Conservation (phyloP, 2,797 vertebrate species). For the Mormyrops boulengeri region DNA sequence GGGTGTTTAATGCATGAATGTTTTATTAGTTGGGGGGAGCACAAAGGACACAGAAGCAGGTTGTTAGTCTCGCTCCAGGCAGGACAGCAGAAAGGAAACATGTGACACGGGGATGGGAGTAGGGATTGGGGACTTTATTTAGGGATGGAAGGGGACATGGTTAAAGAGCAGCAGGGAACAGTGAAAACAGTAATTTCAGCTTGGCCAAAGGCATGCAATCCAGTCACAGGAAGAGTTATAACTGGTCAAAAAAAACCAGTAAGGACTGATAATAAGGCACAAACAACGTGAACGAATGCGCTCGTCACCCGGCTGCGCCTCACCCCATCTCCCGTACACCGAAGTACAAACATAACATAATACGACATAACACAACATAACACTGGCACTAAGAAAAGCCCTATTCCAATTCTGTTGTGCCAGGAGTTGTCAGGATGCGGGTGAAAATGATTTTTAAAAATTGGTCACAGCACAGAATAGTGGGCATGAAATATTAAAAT, state of each 20-base stretch:
- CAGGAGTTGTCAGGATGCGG: background rate
- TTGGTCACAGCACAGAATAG: background rate
- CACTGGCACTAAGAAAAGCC: background rate
- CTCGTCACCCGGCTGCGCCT: background rate
- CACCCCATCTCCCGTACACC: background rate
- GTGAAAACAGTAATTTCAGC: background rate
- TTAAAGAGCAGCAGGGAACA: background rate
- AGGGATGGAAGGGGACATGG: background rate
- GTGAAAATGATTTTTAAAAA: constrained; percentile 7
- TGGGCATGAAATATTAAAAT: constrained; percentile 1
- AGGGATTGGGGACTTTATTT: constrained; percentile 5
- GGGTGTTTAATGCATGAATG: background rate
- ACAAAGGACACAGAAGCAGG: background rate
- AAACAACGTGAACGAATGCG: background rate
- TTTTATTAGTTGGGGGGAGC: background rate
- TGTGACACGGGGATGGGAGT: background rate
- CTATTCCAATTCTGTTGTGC: background rate
- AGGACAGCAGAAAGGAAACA: background rate
- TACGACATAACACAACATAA: background rate
- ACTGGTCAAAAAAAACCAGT: background rate
- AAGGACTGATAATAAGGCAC: background rate
- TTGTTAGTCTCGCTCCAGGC: background rate
- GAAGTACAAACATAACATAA: background rate
- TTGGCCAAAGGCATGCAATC: background rate
- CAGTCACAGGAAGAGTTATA: background rate